Base-by-base conservation (phyloP, 2,888 invertebrate species). In the Trichacis sp. region DNA sequence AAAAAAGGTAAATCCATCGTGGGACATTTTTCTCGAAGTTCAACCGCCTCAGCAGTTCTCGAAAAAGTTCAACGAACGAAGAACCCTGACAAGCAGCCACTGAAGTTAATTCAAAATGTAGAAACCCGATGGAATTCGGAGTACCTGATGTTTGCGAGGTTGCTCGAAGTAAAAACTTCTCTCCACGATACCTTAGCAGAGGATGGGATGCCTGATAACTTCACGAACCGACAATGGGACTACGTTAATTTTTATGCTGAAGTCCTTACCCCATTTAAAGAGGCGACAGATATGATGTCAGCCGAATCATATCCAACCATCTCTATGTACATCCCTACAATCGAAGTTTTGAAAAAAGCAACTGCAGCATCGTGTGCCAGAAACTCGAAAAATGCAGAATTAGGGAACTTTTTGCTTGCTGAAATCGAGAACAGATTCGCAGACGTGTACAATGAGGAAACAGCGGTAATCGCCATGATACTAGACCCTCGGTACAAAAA, bases 401-500 rank as follows among this genome's bases (percentile, higher is more conserved):
- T 56, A 12, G 48, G 15, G 14, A 48, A 48, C 8, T 20, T 17
- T 38, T 19, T 51, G 18, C 40, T 19, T 11, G 9, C 36, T 0
- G 14, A 30, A 14, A 20, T 42, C 5, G 18, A 15, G 17, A 15
- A 20, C 15, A 63, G 64, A 55, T 64, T 67, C 43, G 55, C 54
- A 9, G 55, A 58, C 14, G 58, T 64, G 24, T 61, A 64, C 48
- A 52, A 55, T 11, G 59, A 64, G 46, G 58, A 61, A 30, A 51
- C 64, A 12, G 50, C 67, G 53, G 59, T 64, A 11, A 54, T 69
- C 15, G 55, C 69, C 19, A 69, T 62, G 64, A 59, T 67, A 2
- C 43, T 62, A 24, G 69, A 69, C 62, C 69, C 69, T 29, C 56
- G 69, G 33, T 69, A 66, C 46, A 69, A 69, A 38, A 64, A 61